A percentile compares a stretch with the other conserved stretches of the same genome.
Conservation (phyloP, 2,888 invertebrate species). For the Heliconius ethilla region DNA sequence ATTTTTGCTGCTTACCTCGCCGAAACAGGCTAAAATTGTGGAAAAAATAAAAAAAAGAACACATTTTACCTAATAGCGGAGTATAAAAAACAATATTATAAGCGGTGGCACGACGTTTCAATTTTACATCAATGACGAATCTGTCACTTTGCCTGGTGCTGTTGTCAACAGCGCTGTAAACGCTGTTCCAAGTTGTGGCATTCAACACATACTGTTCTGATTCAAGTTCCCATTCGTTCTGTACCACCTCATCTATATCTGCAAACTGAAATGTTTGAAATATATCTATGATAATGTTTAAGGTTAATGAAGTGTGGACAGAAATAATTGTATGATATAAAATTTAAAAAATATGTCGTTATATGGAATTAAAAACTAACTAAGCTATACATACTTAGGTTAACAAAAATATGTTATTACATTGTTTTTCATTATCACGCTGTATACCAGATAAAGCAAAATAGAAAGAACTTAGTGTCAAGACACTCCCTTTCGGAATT, state of each 20-base stretch:
- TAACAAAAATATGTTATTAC: no score
- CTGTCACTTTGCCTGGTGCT: conserved; percentile 60
- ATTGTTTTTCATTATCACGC: not conserved
- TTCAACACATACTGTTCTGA: conserved; percentile 50
- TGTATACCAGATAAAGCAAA: no score
- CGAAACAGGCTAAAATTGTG: not conserved
- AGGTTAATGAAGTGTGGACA: not conserved
- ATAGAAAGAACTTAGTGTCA: no score
- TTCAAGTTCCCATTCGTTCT: conserved; percentile 60
- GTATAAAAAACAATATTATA: conserved; percentile 73
- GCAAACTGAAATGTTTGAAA: conserved; percentile 55
- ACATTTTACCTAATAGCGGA: conserved; percentile 66
- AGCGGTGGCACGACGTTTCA: conserved; percentile 60
- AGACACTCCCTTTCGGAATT: no score
- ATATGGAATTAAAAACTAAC: no score
- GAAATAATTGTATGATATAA: not conserved
- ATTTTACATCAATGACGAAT: conserved; percentile 53
- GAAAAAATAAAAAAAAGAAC: not conserved
- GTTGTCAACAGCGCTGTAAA: conserved; percentile 53
- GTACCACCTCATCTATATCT: conserved; percentile 56
- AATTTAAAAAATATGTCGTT: no score
- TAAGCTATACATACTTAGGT: no score
- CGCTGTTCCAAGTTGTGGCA: conserved; percentile 52
- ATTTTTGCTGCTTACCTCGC: not conserved
- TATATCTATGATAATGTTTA: not conserved